Evolutionary conservation across 2,113 vertebrate genomes (phyloP).

Genomic region (Symphodus melops): DNA sequence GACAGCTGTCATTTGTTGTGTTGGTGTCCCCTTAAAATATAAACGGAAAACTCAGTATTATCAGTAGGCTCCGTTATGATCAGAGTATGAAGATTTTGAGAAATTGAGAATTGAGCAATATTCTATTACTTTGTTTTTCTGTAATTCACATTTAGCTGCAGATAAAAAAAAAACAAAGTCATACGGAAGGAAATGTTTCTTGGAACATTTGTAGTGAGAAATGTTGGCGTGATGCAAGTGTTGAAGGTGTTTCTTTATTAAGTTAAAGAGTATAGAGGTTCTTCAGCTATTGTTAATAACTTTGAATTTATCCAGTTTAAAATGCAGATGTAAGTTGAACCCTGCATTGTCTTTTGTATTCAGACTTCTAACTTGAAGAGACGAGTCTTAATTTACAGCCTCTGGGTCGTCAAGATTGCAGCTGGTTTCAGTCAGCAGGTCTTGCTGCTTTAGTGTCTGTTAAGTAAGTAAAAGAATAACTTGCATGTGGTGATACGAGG

Average conservation of each 20-base stretch:
- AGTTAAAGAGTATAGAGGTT: neutral
- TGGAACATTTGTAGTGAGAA: neutral
- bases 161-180: slow-evolving; percentile 1
- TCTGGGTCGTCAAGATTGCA: neutral
- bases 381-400: neutral
- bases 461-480: slow-evolving; percentile 30
- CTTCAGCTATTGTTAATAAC: too few relatives aligned
- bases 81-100: too few relatives aligned
- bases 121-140: slow-evolving; percentile 1
- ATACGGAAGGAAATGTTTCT: neutral
- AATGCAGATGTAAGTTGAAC: too few relatives aligned
- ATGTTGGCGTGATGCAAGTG: neutral
- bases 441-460: neutral
- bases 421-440: neutral
- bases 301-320: too few relatives aligned
- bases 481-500: slow-evolving; percentile 7
- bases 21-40: slow-evolving; percentile 7
- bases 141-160: neutral
- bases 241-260: neutral
- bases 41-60: neutral
- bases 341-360: too few relatives aligned
- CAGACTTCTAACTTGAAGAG: neutral
- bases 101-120: neutral
- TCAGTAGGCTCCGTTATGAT: neutral
- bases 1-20: neutral